phyloP scores from a whole-genome alignment of 2,888 invertebrate genomes.

The Drosophila mercatorum region DNA sequence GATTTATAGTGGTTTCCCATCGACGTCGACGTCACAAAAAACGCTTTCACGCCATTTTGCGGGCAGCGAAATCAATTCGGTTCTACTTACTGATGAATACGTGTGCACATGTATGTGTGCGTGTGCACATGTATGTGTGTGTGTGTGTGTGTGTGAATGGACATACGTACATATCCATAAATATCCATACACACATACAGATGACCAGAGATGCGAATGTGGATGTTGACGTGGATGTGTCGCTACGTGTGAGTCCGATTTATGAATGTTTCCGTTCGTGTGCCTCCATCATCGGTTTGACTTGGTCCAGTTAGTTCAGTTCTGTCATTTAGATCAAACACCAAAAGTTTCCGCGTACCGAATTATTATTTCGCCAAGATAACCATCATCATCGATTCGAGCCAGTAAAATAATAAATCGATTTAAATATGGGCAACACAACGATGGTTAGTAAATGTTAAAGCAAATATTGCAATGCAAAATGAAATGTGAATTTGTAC shows the following conservation, averaged over 20 bases:
- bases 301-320: conserved; percentile 82
- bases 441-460: conserved; percentile 65
- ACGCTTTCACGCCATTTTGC: conserved; percentile 59
- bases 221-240: conserved; percentile 46
- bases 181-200: conserved; percentile 15
- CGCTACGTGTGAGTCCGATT: conserved; percentile 51
- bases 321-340: conserved; percentile 80
- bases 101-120: background rate
- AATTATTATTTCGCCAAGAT: conserved; percentile 28
- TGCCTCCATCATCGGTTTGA: conserved; percentile 68
- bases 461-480: background rate
- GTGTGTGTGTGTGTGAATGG: background rate
- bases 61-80: conserved; percentile 44
- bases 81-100: conserved; percentile 35
- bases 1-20: conserved; percentile 81
- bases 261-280: conserved; percentile 68
- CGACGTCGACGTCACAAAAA: conserved; percentile 53
- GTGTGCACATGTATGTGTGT: conserved; percentile 8
- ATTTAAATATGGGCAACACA: conserved; percentile 62
- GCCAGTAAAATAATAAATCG: background rate
- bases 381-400: background rate
- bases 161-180: conserved; percentile 10
- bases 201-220: conserved; percentile 6
- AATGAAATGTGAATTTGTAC: background rate
- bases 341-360: conserved; percentile 57